Evolutionary conservation across 2,113 vertebrate species (phyloP).

Genomic region (Spilogale gracilis): DNA sequence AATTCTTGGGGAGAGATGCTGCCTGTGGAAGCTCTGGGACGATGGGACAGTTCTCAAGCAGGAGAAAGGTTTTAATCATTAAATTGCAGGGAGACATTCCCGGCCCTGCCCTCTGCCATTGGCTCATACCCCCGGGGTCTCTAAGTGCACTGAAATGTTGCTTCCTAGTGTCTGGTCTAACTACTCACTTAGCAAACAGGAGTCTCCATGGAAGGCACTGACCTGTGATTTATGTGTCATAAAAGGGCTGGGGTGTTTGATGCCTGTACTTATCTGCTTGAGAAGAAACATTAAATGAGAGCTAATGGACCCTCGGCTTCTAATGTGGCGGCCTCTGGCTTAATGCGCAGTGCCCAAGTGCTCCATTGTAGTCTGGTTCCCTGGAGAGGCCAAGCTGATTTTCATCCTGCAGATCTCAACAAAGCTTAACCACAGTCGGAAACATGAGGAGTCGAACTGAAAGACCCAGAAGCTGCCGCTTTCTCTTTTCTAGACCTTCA

Average conservation of each 20-base stretch:
- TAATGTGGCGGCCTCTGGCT: constrained; percentile 24
- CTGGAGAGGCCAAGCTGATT: neutral
- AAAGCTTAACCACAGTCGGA: neutral
- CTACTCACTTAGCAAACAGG: constrained; percentile 77
- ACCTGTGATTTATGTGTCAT: constrained; percentile 75
- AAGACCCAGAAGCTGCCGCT: neutral
- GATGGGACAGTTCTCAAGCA: neutral
- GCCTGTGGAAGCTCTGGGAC: neutral
- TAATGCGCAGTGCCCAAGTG: neutral
- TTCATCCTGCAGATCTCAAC: neutral
- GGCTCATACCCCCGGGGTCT: constrained; percentile 58
- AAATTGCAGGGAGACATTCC: constrained; percentile 64
- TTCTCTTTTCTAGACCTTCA: neutral
- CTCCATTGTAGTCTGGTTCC: neutral
- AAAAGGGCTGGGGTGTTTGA: constrained; percentile 72
- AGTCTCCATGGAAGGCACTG: constrained; percentile 63
- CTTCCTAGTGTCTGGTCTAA: constrained; percentile 68
- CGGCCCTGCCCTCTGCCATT: neutral
- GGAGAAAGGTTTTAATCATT: constrained; percentile 61
- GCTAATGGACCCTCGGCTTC: constrained; percentile 59
- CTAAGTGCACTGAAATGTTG: constrained; percentile 57
- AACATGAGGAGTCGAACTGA: neutral
- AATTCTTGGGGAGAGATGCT: neutral
- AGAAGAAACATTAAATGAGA: constrained; percentile 72
- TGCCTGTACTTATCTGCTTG: constrained; percentile 70